These are phyloP conservation scores for Helarctos malayanus DNA, from an alignment of 2,797 vertebrate genomes.

Conservation along the genomic window DNA sequence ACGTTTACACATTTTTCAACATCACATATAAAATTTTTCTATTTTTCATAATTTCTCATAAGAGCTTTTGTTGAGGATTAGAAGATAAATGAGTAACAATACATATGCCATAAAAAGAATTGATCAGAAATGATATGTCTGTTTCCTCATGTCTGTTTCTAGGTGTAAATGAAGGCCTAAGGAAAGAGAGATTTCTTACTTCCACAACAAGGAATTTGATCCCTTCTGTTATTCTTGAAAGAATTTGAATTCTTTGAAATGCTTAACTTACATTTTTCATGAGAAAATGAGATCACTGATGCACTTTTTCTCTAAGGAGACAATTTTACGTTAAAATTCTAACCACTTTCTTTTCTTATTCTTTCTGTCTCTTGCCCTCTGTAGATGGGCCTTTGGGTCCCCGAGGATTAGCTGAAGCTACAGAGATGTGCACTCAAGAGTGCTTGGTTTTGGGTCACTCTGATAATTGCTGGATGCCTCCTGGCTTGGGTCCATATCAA, in stretches of 20 bases:
- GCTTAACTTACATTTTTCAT: not conserved
- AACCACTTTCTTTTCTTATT: not conserved
- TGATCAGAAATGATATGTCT: constrained; percentile 14
- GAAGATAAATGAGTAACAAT: not conserved
- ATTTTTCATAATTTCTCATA: not conserved
- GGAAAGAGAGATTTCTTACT: not conserved
- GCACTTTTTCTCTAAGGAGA: not conserved
- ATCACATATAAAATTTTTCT: not conserved
- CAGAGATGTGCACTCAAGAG: constrained; percentile 99
- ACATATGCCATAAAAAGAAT: not conserved
- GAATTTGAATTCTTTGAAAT: not conserved
- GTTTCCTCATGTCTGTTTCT: not conserved
- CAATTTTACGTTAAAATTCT: constrained; percentile 19
- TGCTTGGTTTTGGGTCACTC: constrained; percentile 98
- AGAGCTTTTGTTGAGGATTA: not conserved
- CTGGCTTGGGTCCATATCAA: constrained; percentile 95
- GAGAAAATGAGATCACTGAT: not conserved
- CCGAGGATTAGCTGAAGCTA: constrained; percentile 97
- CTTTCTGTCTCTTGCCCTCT: constrained; percentile 50
- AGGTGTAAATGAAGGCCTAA: not conserved
- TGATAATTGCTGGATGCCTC: constrained; percentile 99
- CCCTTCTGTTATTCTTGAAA: constrained; percentile 14
- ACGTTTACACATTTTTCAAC: not conserved
- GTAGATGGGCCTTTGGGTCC: constrained; percentile 97
- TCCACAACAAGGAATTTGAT: not conserved